Evolutionary conservation across 2,888 invertebrate genomes (phyloP).

Genomic region (Trypoxylon attenuatum): DNA sequence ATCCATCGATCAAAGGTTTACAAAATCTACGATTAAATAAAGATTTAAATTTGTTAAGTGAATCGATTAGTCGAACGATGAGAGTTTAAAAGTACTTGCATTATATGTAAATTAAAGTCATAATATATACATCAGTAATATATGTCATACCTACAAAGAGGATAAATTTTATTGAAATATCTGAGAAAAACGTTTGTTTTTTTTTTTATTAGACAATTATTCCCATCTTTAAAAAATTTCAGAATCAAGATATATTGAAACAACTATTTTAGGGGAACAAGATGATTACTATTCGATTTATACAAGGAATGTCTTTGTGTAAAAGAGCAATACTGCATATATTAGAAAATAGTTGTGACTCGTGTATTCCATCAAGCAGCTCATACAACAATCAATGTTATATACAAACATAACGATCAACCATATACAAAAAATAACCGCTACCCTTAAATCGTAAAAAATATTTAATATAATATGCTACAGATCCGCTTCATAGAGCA

Average conservation of each 20-base stretch:
- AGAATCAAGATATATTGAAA: no score
- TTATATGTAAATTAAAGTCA: constrained; percentile 10
- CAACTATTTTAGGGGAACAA: neutral
- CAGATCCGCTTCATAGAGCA: constrained; percentile 18
- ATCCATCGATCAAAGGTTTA: neutral
- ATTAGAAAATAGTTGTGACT: constrained; percentile 62
- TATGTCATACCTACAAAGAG: constrained; percentile 18
- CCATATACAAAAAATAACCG: constrained; percentile 61
- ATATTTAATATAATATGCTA: constrained; percentile 42
- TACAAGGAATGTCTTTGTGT: constrained; percentile 15
- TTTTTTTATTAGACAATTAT: constrained; percentile 21
- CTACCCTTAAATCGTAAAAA: constrained; percentile 62
- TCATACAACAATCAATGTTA: constrained; percentile 64
- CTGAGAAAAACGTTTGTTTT: constrained; percentile 20
- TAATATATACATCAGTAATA: constrained; percentile 16
- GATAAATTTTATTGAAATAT: constrained; percentile 1
- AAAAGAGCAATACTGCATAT: constrained; percentile 28
- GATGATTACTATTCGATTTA: constrained; percentile 1
- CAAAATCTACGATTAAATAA: constrained; percentile 4
- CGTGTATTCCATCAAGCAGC: constrained; percentile 61
- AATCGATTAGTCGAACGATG: constrained; percentile 1
- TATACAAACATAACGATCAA: constrained; percentile 65
- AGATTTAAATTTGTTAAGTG: constrained; percentile 1
- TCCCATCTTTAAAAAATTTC: no score
- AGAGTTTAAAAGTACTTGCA: constrained; percentile 7